Conservation (phyloP, 2,113 vertebrate genomes). For the Rhinoderma darwinii region DNA sequence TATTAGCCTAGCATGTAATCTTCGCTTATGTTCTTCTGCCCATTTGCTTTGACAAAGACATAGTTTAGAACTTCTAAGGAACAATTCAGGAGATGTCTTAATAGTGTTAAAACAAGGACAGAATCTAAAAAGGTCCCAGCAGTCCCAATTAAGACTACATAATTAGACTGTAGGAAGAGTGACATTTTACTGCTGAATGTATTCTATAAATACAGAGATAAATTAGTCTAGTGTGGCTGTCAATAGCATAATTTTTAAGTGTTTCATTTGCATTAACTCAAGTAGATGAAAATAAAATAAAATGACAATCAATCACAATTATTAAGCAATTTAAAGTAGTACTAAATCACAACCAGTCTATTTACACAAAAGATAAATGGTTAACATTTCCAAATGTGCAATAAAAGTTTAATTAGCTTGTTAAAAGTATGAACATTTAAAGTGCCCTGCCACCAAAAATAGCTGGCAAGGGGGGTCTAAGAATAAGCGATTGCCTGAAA, state of each 20-base stretch:
- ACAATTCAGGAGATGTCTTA: slow-evolving; percentile 51
- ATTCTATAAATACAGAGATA: slow-evolving; percentile 58
- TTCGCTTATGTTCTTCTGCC: slow-evolving; percentile 27
- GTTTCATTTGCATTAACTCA: slow-evolving; percentile 28
- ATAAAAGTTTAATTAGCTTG: background rate
- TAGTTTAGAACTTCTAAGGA: slow-evolving; percentile 20
- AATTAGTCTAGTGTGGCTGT: slow-evolving; percentile 41
- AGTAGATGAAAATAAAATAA: slow-evolving; percentile 33
- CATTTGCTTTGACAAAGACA: slow-evolving; percentile 4
- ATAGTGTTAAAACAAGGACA: slow-evolving; percentile 48
- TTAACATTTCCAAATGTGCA: background rate
- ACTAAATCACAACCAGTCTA: background rate
- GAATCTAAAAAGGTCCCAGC: slow-evolving; percentile 55
- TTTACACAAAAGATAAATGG: background rate
- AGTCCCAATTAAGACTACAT: slow-evolving; percentile 58
- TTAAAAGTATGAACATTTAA: background rate
- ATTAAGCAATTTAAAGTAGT: slow-evolving; percentile 28
- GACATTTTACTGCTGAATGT: slow-evolving; percentile 55
- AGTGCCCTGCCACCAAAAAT: background rate
- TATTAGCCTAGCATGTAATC: background rate
- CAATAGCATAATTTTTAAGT: slow-evolving; percentile 51
- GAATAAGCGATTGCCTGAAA: no score
- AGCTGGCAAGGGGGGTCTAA: no score
- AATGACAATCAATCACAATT: slow-evolving; percentile 38
- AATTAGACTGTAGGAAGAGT: slow-evolving; percentile 57